phyloP scores from a whole-genome alignment of 1,140 invertebrate species.

The Plectrocnemia conspersa region DNA sequence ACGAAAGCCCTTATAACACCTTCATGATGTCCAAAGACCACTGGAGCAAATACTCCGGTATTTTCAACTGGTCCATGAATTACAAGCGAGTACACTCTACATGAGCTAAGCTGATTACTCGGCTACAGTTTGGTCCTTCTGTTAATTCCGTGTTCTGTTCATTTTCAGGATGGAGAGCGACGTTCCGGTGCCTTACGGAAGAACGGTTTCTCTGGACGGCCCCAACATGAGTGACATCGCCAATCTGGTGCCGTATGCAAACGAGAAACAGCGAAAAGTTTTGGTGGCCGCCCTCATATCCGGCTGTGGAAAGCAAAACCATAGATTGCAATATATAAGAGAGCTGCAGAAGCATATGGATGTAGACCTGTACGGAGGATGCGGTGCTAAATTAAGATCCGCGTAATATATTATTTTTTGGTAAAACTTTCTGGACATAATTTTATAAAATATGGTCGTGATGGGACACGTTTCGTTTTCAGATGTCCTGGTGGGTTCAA shows the following conservation, averaged over 20 bases:
- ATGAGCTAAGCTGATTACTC: no score
- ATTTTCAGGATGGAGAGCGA: constrained; percentile 54
- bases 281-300: constrained; percentile 55
- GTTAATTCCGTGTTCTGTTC: no score
- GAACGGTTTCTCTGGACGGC: constrained; percentile 40
- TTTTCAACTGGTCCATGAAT: constrained; percentile 73
- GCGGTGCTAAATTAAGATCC: constrained; percentile 41
- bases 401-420: constrained; percentile 17
- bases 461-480: constrained; percentile 36
- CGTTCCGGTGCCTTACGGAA: constrained; percentile 59
- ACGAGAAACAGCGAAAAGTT: constrained; percentile 41
- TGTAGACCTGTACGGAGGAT: constrained; percentile 57
- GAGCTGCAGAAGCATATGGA: constrained; percentile 52
- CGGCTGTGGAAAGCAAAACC: constrained; percentile 53
- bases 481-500: constrained; percentile 61
- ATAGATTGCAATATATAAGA: constrained; percentile 53
- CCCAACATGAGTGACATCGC: background rate
- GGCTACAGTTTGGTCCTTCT: no score
- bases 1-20: constrained; percentile 57
- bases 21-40: constrained; percentile 41
- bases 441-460: background rate
- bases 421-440: constrained; percentile 1
- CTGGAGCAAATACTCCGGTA: constrained; percentile 47
- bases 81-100: no score
- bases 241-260: constrained; percentile 14